Base-by-base conservation (phyloP, 1,140 invertebrate genomes). In the Mylabris phalerata region DNA sequence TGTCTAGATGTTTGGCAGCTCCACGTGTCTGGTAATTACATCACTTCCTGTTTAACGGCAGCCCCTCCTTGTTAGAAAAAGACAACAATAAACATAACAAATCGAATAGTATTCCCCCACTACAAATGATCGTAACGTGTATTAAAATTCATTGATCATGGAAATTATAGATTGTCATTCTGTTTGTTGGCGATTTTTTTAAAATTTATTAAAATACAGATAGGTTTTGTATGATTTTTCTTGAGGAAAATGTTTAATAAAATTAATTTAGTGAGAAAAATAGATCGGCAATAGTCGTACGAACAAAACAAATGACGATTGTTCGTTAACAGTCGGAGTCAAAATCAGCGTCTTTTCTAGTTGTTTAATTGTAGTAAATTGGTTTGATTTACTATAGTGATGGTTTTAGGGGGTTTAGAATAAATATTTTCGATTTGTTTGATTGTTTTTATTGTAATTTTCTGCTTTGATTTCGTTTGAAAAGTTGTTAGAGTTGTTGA, bases 11-110 rank as follows among this genome's bases (percentile, higher is more conserved):
- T 25, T 39, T 43, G 43, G 43, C 45, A 38, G 11, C 45, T 54
- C 50, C 50, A 54, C 50, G 50, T 54, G 50, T 54, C 50, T 54
- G n/a, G 11, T 45, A 25, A 27, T 54, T 54, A 54, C 50, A 44
- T 54, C 50, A 54, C 38, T 54, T 54, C 50, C 50, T 25, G 19
- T 44, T 10, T 38, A 54, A 32, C 38, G 41, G 32, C 19, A 19
- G 50, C 50, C 50, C 50, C 50, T 54, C 50, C 50, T 54, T 45
- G 50, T 45, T 45, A 54, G 42, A 54, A n/a, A 26, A 26, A 19
- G 50, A 44, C 48, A 39, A 10, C 11, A 26, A 26, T 10, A 48
- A 24, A 13, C 48, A 39, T 32, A 32, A 32, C 32, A 32, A 32
- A 32, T 32, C 32, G 32, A 32, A 32, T 32, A 32, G 32, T 32